Evolutionary conservation across 2,797 vertebrate species (phyloP).

Genomic region (Lacerta viridis): DNA sequence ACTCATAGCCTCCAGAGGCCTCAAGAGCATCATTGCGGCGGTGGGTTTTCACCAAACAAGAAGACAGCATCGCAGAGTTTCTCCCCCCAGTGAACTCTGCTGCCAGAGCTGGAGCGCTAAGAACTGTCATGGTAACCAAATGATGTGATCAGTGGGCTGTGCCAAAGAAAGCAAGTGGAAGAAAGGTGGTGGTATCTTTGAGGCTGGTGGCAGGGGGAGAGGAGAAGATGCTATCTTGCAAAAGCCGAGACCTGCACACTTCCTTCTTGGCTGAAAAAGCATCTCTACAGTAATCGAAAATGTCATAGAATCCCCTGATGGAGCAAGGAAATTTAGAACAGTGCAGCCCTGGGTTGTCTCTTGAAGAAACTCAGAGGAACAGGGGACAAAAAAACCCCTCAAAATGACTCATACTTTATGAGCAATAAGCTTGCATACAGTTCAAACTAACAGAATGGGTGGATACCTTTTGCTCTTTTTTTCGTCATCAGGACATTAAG

Average conservation of each 20-base stretch:
- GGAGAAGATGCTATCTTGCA: conserved; percentile 30
- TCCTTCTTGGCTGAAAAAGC: not conserved
- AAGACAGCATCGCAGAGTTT: conserved; percentile 9
- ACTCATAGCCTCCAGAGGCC: conserved; percentile 23
- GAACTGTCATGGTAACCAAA: conserved; percentile 52
- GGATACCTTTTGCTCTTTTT: not conserved
- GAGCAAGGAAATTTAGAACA: not conserved
- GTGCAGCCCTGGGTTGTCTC: conserved; percentile 39
- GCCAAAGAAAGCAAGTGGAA: conserved; percentile 51
- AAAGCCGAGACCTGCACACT: conserved; percentile 31
- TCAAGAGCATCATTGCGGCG: not conserved
- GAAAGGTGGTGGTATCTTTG: not conserved
- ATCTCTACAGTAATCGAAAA: conserved; percentile 33
- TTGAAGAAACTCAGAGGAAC: conserved; percentile 41
- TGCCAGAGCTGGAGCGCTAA: not conserved
- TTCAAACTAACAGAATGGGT: not conserved
- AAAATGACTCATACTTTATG: conserved; percentile 39
- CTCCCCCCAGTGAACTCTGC: conserved; percentile 8
- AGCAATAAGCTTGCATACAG: conserved; percentile 37
- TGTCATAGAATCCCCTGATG: conserved; percentile 45
- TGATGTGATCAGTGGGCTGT: conserved; percentile 56
- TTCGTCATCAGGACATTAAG: not conserved
- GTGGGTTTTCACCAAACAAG: not conserved
- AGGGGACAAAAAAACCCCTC: not conserved
- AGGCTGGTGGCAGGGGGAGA: not conserved